phyloP scores from a whole-genome alignment of 1,140 invertebrate species.

The Danaus melanippus region DNA sequence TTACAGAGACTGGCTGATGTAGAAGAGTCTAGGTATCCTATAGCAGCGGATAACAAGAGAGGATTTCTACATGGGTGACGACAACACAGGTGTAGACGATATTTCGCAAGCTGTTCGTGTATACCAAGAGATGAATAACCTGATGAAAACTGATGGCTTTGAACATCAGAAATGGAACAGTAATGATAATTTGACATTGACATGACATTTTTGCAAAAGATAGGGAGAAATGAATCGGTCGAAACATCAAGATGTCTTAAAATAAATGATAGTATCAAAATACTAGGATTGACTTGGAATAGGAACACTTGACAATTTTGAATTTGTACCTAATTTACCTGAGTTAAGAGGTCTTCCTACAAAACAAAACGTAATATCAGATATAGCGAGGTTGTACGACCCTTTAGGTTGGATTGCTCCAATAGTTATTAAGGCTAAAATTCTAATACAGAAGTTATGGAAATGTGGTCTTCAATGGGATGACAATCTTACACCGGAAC shows the following conservation, averaged over 20 bases:
- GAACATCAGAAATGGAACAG: constrained; percentile 20
- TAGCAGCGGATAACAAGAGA: neutral
- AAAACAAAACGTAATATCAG: constrained; percentile 34
- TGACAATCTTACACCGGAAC: constrained; percentile 18
- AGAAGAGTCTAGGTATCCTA: constrained; percentile 4
- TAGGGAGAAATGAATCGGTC: constrained; percentile 1
- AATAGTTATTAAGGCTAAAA: constrained; percentile 38
- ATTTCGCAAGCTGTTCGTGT: too few species aligned
- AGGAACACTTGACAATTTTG: constrained; percentile 16
- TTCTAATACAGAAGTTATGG: constrained; percentile 51
- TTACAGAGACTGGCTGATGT: constrained; percentile 5
- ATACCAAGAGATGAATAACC: constrained; percentile 7
- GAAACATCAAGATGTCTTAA: constrained; percentile 8
- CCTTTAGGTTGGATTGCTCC: constrained; percentile 44
- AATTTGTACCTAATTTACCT: constrained; percentile 13
- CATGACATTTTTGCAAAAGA: constrained; percentile 7
- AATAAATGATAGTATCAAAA: constrained; percentile 14
- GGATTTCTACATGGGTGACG: constrained; percentile 10
- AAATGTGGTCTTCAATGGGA: constrained; percentile 34
- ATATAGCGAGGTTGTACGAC: constrained; percentile 39
- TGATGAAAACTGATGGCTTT: constrained; percentile 13
- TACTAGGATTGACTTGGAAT: constrained; percentile 19
- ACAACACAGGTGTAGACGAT: neutral
- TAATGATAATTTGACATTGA: constrained; percentile 12
- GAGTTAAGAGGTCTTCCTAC: constrained; percentile 14